Conservation (phyloP, 2,888 invertebrate genomes). For the Pomacea canaliculata region DNA sequence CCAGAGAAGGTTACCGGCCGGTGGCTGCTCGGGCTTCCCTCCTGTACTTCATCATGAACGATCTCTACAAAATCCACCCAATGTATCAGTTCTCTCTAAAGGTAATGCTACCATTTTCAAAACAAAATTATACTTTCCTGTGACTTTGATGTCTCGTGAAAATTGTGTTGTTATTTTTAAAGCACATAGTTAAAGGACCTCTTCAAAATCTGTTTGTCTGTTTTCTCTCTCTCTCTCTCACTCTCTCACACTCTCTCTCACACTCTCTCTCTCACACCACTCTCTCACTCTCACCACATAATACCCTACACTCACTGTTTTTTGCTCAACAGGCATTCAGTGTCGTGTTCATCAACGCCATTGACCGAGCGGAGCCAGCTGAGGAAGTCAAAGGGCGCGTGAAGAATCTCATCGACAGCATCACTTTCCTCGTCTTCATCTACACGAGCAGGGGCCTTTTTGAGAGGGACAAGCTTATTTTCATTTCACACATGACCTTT, state of each 20-base stretch:
- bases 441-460: constrained; percentile 95
- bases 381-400: constrained; percentile 84
- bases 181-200: too few relatives aligned
- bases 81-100: constrained; percentile 97
- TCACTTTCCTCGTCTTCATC: constrained; percentile 93
- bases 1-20: constrained; percentile 90
- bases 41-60: constrained; percentile 94
- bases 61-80: constrained; percentile 94
- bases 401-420: constrained; percentile 90
- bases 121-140: too few relatives aligned
- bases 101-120: constrained; percentile 71
- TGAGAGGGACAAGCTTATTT: constrained; percentile 95
- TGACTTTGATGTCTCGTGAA: too few relatives aligned
- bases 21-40: constrained; percentile 93
- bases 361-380: constrained; percentile 86
- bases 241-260: too few relatives aligned
- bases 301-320: too few relatives aligned
- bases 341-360: constrained; percentile 96
- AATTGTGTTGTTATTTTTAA: too few relatives aligned
- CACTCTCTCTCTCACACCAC: too few relatives aligned
- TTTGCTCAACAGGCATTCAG: constrained; percentile 80
- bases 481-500: constrained; percentile 95
- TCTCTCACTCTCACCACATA: too few relatives aligned
- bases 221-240: too few relatives aligned
- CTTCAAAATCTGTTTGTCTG: too few relatives aligned